Percentiles rank a stretch among this genome's conserved stretches.
Evolutionary conservation across 2,797 vertebrate genomes (phyloP).

Genomic region (Neomorphus geoffroyi): DNA sequence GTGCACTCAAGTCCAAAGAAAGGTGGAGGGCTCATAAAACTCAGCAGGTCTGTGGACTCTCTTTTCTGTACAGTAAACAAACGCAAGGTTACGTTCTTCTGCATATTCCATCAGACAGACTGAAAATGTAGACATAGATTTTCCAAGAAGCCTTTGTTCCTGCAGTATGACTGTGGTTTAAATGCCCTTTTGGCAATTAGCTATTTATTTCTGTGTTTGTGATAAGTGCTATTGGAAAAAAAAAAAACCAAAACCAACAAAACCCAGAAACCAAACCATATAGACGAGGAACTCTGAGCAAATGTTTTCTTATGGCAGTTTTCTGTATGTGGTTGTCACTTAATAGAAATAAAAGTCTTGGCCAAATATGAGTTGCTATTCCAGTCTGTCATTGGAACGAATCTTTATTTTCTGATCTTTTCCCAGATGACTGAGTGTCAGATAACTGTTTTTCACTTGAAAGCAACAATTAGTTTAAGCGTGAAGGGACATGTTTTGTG

Average conservation of each 20-base stretch:
- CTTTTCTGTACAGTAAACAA: background rate
- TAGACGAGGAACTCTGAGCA: background rate
- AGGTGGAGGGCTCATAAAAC: background rate
- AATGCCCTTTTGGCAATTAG: constrained; percentile 21
- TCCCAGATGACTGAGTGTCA: background rate
- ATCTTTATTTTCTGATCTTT: constrained; percentile 10
- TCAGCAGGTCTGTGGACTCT: background rate
- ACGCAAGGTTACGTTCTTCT: background rate
- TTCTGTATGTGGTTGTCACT: background rate
- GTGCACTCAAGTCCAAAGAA: background rate
- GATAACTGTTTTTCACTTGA: constrained; percentile 17
- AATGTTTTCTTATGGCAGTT: background rate
- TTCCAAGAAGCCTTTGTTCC: background rate
- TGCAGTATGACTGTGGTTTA: constrained; percentile 16
- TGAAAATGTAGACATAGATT: background rate
- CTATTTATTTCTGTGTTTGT: constrained; percentile 23
- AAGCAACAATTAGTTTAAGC: background rate
- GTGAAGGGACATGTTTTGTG: background rate
- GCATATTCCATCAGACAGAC: background rate
- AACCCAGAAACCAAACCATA: background rate
- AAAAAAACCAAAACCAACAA: background rate
- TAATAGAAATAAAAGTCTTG: constrained; percentile 34
- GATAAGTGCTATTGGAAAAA: background rate
- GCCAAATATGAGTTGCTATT: background rate
- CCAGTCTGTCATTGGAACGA: background rate